phyloP scores from a whole-genome alignment of 2,113 vertebrate species.

The Eonycteris spelaea region DNA sequence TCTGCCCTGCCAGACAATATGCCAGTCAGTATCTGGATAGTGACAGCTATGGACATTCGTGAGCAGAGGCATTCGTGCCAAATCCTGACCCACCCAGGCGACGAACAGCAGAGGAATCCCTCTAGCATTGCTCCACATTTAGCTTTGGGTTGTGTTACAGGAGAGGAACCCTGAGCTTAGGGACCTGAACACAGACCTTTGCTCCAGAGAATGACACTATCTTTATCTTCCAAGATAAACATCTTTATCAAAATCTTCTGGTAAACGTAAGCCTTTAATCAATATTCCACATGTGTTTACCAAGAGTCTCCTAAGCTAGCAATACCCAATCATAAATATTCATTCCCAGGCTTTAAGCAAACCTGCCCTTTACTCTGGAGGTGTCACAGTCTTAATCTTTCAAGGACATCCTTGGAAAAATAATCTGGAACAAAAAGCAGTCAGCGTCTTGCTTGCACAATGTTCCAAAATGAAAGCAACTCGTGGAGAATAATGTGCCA shows the following conservation, averaged over 20 bases:
- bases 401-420: not conserved
- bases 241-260: constrained; percentile 32
- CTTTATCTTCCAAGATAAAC: not conserved
- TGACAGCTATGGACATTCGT: not conserved
- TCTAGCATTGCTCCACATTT: not conserved
- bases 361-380: not conserved
- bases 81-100: not conserved
- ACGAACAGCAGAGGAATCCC: not conserved
- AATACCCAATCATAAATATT: constrained; percentile 7
- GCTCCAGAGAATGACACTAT: not conserved
- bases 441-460: not conserved
- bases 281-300: not conserved
- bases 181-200: not conserved
- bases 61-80: not conserved
- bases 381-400: not conserved
- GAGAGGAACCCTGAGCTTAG: not conserved
- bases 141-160: not conserved
- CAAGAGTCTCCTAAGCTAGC: not conserved
- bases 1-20: not conserved
- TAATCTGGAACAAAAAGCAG: not conserved
- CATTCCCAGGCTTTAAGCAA: not conserved
- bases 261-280: not conserved
- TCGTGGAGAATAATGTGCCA: not conserved
- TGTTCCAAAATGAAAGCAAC: not conserved
- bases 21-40: not conserved